A percentile compares a stretch with the other conserved stretches of the same genome.
Evolutionary conservation across 2,113 vertebrate genomes (phyloP).

Genomic region (Gadus chalcogrammus): DNA sequence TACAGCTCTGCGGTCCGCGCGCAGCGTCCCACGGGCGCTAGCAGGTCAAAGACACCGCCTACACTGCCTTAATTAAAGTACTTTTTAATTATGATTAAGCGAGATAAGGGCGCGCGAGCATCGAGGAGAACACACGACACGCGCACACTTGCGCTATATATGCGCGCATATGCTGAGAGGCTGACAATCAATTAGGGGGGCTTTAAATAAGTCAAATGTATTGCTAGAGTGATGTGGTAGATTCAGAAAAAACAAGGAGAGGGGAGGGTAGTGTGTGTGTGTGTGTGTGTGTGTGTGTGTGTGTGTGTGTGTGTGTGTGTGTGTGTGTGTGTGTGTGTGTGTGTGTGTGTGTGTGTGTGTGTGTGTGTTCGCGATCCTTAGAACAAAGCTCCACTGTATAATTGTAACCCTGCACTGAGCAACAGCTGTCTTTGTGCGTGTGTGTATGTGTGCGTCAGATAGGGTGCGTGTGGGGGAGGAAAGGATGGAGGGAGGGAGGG

Average conservation of each 20-base stretch:
- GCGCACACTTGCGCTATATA: too few relatives aligned
- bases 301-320: constrained; percentile 8
- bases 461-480: not conserved
- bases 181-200: not conserved
- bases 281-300: not conserved
- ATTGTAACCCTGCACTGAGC: constrained; percentile 57
- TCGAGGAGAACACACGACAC: constrained; percentile 4
- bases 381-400: constrained; percentile 69
- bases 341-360: constrained; percentile 33
- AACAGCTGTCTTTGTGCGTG: constrained; percentile 66
- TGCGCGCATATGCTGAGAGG: not conserved
- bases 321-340: constrained; percentile 1
- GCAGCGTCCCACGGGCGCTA: constrained; percentile 46
- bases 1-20: constrained; percentile 39
- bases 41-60: constrained; percentile 47
- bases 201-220: too few relatives aligned
- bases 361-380: constrained; percentile 16
- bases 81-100: constrained; percentile 29
- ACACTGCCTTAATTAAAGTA: constrained; percentile 54
- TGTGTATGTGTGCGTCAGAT: constrained; percentile 2
- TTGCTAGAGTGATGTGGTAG: constrained; percentile 40
- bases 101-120: not conserved
- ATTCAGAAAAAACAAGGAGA: constrained; percentile 32
- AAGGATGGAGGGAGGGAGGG: not conserved
- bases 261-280: constrained; percentile 18